Evolutionary conservation across 2,888 invertebrate species (phyloP).

Genomic region (Reticulitermes lucifugus): DNA sequence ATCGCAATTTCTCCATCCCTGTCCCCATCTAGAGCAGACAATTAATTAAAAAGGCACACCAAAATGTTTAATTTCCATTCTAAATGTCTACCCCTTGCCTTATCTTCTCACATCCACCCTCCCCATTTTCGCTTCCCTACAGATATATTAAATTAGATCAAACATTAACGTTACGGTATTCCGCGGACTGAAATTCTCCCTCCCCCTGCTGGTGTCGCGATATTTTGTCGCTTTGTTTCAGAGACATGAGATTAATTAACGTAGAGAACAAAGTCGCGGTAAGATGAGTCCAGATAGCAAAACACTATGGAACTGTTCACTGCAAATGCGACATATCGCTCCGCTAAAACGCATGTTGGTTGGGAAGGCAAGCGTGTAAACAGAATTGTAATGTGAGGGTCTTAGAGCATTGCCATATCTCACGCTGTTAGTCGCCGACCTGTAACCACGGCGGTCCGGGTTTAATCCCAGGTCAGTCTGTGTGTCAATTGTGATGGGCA

Average conservation of each 20-base stretch:
- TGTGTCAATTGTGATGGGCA: no score
- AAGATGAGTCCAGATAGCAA: slow-evolving; percentile 16
- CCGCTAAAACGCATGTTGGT: no score
- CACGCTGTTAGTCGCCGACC: no score
- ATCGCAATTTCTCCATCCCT: background rate
- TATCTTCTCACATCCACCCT: background rate
- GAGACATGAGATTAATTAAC: slow-evolving; percentile 20
- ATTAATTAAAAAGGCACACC: slow-evolving; percentile 1
- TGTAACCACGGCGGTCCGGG: no score
- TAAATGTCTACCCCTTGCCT: slow-evolving; percentile 1
- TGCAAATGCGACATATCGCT: background rate
- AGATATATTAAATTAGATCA: slow-evolving; percentile 18
- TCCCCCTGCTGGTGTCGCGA: background rate
- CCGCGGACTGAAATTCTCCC: background rate
- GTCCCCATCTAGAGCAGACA: background rate
- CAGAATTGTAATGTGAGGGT: no score
- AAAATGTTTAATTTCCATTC: slow-evolving; percentile 12
- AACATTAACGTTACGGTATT: background rate
- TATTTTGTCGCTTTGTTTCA: slow-evolving; percentile 19
- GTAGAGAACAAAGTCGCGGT: slow-evolving; percentile 11
- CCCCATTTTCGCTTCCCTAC: background rate
- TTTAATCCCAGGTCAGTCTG: no score
- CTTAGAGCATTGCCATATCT: no score
- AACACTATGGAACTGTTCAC: background rate
- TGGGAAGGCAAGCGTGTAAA: no score